Evolutionary conservation across 1,140 invertebrate genomes (phyloP), one percentile per base, ranked within the genome.

Genomic region (Anagrus nilaparvatae): DNA sequence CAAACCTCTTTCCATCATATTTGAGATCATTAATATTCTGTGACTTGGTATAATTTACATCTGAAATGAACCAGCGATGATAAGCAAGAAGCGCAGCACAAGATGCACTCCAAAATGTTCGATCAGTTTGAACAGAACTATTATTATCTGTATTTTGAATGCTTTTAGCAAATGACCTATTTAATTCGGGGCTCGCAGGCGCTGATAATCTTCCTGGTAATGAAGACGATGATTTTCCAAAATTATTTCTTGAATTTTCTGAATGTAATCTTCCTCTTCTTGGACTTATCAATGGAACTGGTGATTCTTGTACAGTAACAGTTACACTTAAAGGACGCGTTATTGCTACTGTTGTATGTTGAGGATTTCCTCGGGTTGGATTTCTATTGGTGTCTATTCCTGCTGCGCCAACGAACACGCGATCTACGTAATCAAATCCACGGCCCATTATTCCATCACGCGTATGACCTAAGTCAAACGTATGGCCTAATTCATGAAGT

Each of bases 401-500:
- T 3, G 57, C 56, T 3, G 49, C 56, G 0, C 65, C 69, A n/a
- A 77, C 69, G 54, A 81, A 86, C 43, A 82, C 83, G 53, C 75
- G 76, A 69, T 81, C 82, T 31, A 84, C 78, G 56, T 92, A 84
- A 64, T 95, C 89, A 65, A 96, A 95, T 12, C 90, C 91, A 54
- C 87, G 74, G 12, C 87, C 87, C 93, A 97, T 97, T 32, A 97
- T 87, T 6, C 93, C 92, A 49, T 83, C 76, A 48, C 78, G 73
- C 1, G 88, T 87, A 61, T 97, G 92, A 1, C 88, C 91, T 24
- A 97, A 74, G 67, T 96, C 89, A 63, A 97, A 93, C 2, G 87
- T 91, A 60, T 97, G 93, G 10, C 89, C 90, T 30, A 97, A 63
- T 71, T 97, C 93, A 67, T 97, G 93, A 20, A 92, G 78, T 6